Evolutionary conservation across 2,113 vertebrate genomes (phyloP).

Genomic region (Motacilla tschutschensis): DNA sequence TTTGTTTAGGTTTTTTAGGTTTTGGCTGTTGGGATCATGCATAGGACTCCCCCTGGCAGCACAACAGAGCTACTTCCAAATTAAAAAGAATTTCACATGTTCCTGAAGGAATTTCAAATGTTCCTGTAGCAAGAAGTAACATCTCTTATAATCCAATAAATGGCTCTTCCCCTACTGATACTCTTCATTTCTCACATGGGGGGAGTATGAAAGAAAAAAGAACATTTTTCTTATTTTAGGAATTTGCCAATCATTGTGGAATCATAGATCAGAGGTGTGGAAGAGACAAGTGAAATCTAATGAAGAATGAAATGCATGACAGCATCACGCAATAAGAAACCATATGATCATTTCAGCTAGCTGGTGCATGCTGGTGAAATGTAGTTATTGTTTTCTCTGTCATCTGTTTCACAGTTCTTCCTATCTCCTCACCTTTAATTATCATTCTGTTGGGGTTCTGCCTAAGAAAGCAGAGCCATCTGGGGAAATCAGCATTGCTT

Average conservation of each 20-base stretch:
- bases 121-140: not conserved
- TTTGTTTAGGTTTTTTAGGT: not conserved
- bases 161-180: not conserved
- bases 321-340: not conserved
- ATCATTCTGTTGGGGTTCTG: constrained; percentile 27
- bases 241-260: not conserved
- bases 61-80: not conserved
- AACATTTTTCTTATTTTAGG: not conserved
- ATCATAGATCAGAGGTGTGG: not conserved
- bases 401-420: constrained; percentile 9
- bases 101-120: not conserved
- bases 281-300: not conserved
- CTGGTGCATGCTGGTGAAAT: not conserved
- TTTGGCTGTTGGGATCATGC: not conserved
- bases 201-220: not conserved
- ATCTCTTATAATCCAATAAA: not conserved
- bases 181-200: not conserved
- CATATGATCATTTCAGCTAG: not conserved
- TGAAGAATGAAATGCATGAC: not conserved
- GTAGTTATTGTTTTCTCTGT: not conserved
- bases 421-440: constrained; percentile 31
- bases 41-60: not conserved
- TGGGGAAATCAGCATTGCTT: constrained; percentile 54
- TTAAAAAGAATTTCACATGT: not conserved
- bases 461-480: constrained; percentile 43